phyloP scores from a whole-genome alignment of 2,888 invertebrate species.

The Agrochola litura region DNA sequence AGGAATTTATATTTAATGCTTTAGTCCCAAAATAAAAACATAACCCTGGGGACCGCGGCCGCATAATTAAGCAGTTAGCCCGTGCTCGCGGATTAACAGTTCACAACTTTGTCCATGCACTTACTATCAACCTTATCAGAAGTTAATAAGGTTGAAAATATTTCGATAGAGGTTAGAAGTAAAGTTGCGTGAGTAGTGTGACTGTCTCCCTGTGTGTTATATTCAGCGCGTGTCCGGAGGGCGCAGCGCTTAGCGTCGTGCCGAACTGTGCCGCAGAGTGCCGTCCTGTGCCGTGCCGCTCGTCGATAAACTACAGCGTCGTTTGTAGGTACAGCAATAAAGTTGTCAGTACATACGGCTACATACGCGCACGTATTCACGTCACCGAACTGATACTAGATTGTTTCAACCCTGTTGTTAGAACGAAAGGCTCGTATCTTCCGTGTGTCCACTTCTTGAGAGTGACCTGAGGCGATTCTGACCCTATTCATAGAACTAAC shows the following conservation, averaged over 20 bases:
- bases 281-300: not conserved
- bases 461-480: not conserved
- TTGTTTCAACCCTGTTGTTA: not conserved
- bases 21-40: slow-evolving; percentile 83
- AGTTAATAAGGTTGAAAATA: slow-evolving; percentile 36
- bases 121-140: slow-evolving; percentile 10
- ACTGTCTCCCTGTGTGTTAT: slow-evolving; percentile 49
- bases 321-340: slow-evolving; percentile 32
- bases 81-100: slow-evolving; percentile 77
- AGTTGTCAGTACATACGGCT: slow-evolving; percentile 8
- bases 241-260: slow-evolving; percentile 19
- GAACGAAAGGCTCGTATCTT: not conserved
- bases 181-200: slow-evolving; percentile 45
- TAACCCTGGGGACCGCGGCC: slow-evolving; percentile 77
- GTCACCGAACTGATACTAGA: not conserved
- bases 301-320: not conserved
- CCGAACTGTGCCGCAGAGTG: slow-evolving; percentile 1
- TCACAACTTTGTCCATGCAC: slow-evolving; percentile 50
- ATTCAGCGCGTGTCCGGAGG: slow-evolving; percentile 41
- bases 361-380: not conserved
- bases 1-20: slow-evolving; percentile 80
- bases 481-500: not conserved
- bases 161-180: not conserved
- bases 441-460: not conserved
- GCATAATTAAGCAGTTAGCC: slow-evolving; percentile 86